Evolutionary conservation across 92 coral and sea anemone genomes (phyloP), one percentile per base, ranked within the genome.

Genomic region (Metridium senile): DNA sequence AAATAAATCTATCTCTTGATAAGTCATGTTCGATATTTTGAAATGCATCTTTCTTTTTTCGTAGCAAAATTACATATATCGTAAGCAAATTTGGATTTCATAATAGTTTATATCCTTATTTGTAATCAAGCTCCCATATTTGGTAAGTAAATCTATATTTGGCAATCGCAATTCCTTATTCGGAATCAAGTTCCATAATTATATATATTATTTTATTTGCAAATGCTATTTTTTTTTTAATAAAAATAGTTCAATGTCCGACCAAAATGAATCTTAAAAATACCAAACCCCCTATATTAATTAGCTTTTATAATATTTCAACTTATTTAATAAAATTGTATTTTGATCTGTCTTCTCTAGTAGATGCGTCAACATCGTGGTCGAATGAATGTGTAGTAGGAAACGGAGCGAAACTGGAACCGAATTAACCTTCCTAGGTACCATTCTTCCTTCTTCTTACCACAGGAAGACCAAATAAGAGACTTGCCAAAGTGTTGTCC

Each of bases 401-500:
- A 4, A 39, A 39, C 6, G 49, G 6, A 39, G 49, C 6, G 8
- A 13, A 39, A 39, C 49, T 13, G 13, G 49, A 6, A 4, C 49
- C 49, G 13, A 39, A 39, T 4, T 39, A 39, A 13, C 13, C 8
- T 39, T 39, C 49, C 61, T 59, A 22, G 30, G 66, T 59, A 22
- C 66, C 31, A 59, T 3, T 22, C 31, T 26, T 23, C 30, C 33
- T 59, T 18, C 22, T 59, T 22, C 33, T 59, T 26, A 59, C 66
- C 66, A 59, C 66, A 59, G 66, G 66, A 59, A 59, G 66, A 1
- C 33, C 66, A 59, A 22, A 26, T 8, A 54, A 54, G 23, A 23
- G 29, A 59, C 11, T 59, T 59, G 16, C 66, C 23, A 10, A 16
- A 9, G 21, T 21, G 61, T 10, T 21, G 61, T 54, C 23, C 61